These are phyloP conservation scores for Sebastes kiyomatsui DNA, from an alignment of 2,797 vertebrate species.

Conservation along the genomic window DNA sequence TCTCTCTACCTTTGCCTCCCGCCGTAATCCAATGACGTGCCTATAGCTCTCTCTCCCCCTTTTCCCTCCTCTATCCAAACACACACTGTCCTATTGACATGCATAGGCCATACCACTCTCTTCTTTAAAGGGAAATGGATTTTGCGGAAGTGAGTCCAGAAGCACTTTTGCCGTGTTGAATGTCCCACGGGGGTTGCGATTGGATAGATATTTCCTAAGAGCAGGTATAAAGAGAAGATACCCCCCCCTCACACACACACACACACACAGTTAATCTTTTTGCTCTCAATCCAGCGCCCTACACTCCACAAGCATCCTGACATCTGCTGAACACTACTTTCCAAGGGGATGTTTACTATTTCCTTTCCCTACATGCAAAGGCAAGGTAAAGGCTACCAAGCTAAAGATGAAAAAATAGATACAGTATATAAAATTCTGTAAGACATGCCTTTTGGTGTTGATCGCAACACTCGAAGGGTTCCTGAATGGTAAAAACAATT, in stretches of 20 bases:
- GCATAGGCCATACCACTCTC: constrained; percentile 55
- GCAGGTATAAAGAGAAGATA: constrained; percentile 33
- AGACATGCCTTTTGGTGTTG: constrained; percentile 30
- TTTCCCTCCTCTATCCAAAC: constrained; percentile 34
- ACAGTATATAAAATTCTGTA: neutral
- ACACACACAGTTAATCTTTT: constrained; percentile 24
- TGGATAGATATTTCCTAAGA: constrained; percentile 55
- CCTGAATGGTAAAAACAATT: neutral
- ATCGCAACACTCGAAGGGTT: neutral
- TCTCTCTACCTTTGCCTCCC: constrained; percentile 48
- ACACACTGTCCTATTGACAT: constrained; percentile 68
- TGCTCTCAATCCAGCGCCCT: constrained; percentile 9
- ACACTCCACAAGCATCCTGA: neutral
- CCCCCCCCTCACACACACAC: neutral
- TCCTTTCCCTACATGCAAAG: constrained; percentile 9
- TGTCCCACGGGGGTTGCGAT: constrained; percentile 49
- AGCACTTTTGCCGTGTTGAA: constrained; percentile 67
- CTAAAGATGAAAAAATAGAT: neutral
- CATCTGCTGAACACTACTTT: neutral
- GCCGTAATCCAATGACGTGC: constrained; percentile 53
- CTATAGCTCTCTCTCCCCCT: constrained; percentile 12
- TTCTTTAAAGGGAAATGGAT: constrained; percentile 74
- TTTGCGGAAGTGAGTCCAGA: constrained; percentile 66
- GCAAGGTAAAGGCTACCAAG: neutral
- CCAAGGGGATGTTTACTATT: constrained; percentile 17